These are phyloP conservation scores for Esox niger DNA, from an alignment of 2,113 vertebrate species.

Conservation along the genomic window DNA sequence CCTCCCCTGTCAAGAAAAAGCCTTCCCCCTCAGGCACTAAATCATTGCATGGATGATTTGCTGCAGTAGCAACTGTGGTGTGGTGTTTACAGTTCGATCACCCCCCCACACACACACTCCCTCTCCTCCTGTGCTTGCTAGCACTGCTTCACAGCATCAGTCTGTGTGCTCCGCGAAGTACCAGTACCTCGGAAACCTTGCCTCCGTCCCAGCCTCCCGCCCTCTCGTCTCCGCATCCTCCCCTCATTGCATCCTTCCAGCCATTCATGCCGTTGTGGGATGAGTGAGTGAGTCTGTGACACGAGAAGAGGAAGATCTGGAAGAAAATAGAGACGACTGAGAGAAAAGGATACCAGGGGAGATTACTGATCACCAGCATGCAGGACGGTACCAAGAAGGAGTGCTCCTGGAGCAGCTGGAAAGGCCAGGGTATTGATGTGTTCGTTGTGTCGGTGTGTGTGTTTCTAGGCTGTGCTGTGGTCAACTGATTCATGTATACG, in stretches of 20 bases:
- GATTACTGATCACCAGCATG: constrained; percentile 77
- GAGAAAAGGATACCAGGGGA: constrained; percentile 43
- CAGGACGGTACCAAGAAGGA: constrained; percentile 94
- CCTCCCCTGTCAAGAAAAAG: constrained; percentile 66
- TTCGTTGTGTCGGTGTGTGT: constrained; percentile 31
- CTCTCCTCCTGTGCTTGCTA: constrained; percentile 33
- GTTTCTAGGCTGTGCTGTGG: too few species aligned
- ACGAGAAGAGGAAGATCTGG: constrained; percentile 50
- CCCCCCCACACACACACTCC: constrained; percentile 26
- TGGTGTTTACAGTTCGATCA: constrained; percentile 75
- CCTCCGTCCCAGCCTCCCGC: constrained; percentile 56
- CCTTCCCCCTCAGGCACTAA: constrained; percentile 51
- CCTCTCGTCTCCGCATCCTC: constrained; percentile 13
- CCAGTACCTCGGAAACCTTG: constrained; percentile 65
- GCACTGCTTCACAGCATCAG: constrained; percentile 51
- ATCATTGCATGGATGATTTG: constrained; percentile 81
- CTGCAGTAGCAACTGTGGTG: constrained; percentile 85
- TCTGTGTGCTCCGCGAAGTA: constrained; percentile 53
- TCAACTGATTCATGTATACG: background rate
- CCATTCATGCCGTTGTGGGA: constrained; percentile 75
- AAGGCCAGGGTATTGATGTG: constrained; percentile 87
- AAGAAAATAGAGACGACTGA: constrained; percentile 20
- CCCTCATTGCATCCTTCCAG: constrained; percentile 60
- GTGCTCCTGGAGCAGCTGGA: constrained; percentile 95
- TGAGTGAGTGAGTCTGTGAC: constrained; percentile 71